Percentiles rank a stretch among this genome's conserved stretches.
Conservation (phyloP, 2,113 vertebrate genomes). For the Passer montanus region DNA sequence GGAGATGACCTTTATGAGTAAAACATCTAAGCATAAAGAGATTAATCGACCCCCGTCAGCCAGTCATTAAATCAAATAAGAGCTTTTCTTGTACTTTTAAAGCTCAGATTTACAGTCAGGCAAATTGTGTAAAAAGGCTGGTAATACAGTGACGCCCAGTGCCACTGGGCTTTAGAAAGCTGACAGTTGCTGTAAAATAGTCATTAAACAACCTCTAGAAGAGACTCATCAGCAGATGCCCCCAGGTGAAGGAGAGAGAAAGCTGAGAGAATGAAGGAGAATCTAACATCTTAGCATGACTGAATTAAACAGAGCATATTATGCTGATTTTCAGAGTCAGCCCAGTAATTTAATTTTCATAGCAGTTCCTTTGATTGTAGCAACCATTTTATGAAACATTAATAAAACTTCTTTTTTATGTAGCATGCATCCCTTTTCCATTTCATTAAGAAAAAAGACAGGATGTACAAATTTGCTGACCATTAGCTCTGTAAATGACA, state of each 20-base stretch:
- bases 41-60: constrained; percentile 72
- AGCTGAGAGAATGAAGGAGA: constrained; percentile 81
- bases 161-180: constrained; percentile 81
- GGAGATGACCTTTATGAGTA: constrained; percentile 72
- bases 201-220: constrained; percentile 88
- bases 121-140: constrained; percentile 80
- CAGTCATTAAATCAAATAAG: constrained; percentile 80
- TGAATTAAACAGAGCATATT: constrained; percentile 86
- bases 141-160: constrained; percentile 78
- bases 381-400: constrained; percentile 84
- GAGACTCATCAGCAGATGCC: constrained; percentile 87
- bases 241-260: constrained; percentile 84
- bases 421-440: constrained; percentile 74
- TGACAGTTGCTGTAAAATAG: constrained; percentile 87
- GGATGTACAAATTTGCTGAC: constrained; percentile 75
- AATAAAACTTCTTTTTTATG: constrained; percentile 79
- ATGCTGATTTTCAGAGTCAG: constrained; percentile 84
- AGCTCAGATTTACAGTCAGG: constrained; percentile 78
- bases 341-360: constrained; percentile 84
- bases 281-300: constrained; percentile 84
- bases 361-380: constrained; percentile 84
- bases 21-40: constrained; percentile 73
- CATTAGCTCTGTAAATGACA: constrained; percentile 72
- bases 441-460: constrained; percentile 77
- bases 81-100: constrained; percentile 78